Base-by-base conservation (phyloP, 2,113 vertebrate species). In the Pseudopipra pipra region DNA sequence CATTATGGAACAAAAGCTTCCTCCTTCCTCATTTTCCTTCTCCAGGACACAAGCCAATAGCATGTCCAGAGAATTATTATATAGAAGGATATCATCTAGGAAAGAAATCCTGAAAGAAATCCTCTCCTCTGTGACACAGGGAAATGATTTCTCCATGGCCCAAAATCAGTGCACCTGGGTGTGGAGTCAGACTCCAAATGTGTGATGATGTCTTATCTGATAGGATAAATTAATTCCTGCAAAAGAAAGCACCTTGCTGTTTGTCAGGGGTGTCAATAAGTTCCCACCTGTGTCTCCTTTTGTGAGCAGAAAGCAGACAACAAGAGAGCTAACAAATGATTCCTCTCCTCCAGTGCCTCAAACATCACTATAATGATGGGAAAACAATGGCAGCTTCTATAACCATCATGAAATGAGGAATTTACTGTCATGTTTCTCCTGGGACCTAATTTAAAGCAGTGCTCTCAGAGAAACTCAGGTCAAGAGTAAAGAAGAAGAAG, bases 391-490 rank as follows among this genome's bases (percentile, higher is more conserved):
- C 97, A 98, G 76, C 92, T 96, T 71, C 93, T 95, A 97, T 98
- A 93, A 97, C 93, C 94, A 75, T 96, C 95, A 96, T 11, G 31
- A 77, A 93, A 39, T 43, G 22, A 71, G 51, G 95, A 91, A 97
- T 96, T 97, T 97, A 94, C 97, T 96, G 94, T 95, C 95, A 55
- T 92, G 88, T 93, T 96, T 79, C 97, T 97, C 95, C 20, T 96
- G 97, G 96, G 97, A 97, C 91, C 95, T 96, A 96, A 98, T 98
- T 98, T 98, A 97, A 97, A 97, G 56, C 93, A 85, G 86, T 74
- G 78, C 81, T 97, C 65, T 93, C 93, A 56, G 97, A 96, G 97
- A 97, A 97, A 94, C 93, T 33, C 89, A 95, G 97, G 97, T 97
- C 97, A 97, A 63, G 61, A 97, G 93, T 90, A 91, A 98, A 96